Evolutionary conservation across 1,140 invertebrate genomes (phyloP), one percentile per base, ranked within the genome.

Genomic region (Teleopsis dalmanni): DNA sequence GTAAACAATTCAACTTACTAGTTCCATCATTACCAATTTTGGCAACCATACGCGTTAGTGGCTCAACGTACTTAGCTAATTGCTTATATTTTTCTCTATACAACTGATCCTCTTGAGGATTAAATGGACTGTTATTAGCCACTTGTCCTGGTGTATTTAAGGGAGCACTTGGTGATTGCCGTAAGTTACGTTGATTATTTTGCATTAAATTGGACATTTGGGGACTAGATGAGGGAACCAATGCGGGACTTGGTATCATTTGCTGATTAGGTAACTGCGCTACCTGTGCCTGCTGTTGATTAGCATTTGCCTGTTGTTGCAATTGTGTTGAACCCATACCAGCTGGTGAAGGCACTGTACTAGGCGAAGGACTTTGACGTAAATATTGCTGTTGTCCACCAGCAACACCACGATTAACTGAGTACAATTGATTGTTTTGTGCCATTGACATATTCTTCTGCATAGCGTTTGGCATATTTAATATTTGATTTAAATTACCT

Each of bases 51-150:
- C 85, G 79, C 37, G 88, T 78, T 2, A 97, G 71, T 1, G 93
- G 91, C 53, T 95, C 93, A 56, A 95, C 91, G 62, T 93, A 97
- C 69, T 92, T 94, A 57, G 85, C 89, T 4, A 96, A 74, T 61
- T 95, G 88, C 25, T 88, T 80, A 31, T 95, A 84, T 74, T 95
- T 96, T 57, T 95, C 92, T 47, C 90, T 72, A 60, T 95, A 96
- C 1, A 85, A 83, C 42, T 88, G 87, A 58, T 95, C 91, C 57
- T 95, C 91, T 0, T 77, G 75, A 45, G 71, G 51, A 58, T 74
- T 75, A 41, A 83, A 76, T 0, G 84, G 84, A 72, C 84, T 85
- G 13, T 84, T 81, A 2, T 78, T 81, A 2, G 81, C 80, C 2
- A 78, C 76, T 23, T 84, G 83, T 23, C 82, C 81, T 0, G 86